Percentiles rank a stretch among this genome's conserved stretches.
These are phyloP conservation scores for Allacma fusca DNA, from an alignment of 2,888 invertebrate species.

Conservation along the genomic window DNA sequence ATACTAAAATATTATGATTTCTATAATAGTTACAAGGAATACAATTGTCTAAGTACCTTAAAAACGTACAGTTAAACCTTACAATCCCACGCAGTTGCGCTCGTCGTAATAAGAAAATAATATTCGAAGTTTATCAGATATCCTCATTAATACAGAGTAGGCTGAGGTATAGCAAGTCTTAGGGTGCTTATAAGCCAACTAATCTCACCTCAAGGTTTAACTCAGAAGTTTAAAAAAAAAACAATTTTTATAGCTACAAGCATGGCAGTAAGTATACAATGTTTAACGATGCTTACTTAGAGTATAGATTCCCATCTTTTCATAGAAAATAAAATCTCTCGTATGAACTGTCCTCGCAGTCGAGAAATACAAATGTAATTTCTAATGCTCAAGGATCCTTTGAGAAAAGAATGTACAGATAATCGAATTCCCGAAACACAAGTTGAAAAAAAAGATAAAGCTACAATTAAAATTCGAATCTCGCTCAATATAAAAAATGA, in stretches of 20 bases:
- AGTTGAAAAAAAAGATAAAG: background rate
- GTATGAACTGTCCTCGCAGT: too few relatives aligned
- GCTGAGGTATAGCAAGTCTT: background rate
- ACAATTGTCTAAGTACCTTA: background rate
- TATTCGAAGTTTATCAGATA: background rate
- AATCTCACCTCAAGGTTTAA: background rate
- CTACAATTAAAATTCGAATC: background rate
- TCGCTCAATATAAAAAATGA: background rate
- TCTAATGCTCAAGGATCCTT: too few relatives aligned
- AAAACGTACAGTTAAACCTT: background rate
- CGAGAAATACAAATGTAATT: too few relatives aligned
- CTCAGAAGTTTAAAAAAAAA: background rate
- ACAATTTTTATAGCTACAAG: background rate
- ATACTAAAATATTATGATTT: conserved; percentile 2
- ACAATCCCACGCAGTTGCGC: background rate
- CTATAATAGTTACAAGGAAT: background rate
- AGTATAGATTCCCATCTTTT: background rate
- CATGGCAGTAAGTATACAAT: background rate
- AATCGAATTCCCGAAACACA: background rate
- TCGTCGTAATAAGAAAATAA: conserved; percentile 4
- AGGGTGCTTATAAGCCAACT: background rate
- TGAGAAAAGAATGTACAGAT: background rate
- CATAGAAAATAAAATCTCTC: background rate
- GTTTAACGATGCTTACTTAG: background rate
- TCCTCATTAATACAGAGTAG: background rate